Evolutionary conservation across 2,113 vertebrate species (phyloP), one percentile per base, ranked within the genome.

Genomic region (Calcarius ornatus): DNA sequence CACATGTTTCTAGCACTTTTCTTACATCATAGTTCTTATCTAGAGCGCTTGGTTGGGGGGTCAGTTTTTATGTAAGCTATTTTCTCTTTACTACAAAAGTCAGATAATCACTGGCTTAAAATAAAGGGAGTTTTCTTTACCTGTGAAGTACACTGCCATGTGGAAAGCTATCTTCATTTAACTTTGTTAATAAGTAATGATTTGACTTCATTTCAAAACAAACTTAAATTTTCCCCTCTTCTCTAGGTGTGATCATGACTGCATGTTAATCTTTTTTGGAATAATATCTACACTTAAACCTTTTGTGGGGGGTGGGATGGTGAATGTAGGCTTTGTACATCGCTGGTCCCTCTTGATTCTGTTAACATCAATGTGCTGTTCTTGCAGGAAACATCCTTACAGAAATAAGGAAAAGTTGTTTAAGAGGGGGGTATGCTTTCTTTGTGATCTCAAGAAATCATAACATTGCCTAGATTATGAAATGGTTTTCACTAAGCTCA

Each of bases 391-490:
- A 50, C 38, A 68, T 96, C 37, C 56, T 92, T 92, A n/a, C 20
- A 76, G 66, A 90, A 93, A 83, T 65, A 91, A 93, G 89, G 87
- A 94, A 73, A 88, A 82, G 61, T 88, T 97, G 95, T 94, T 82
- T 42, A 75, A 83, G 68, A 35, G 64, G 47, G 89, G 38, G 21
- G 11, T 73, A 43, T 86, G 86, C 77, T 95, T 96, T 81, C 71
- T 88, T 88, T 96, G 96, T 96, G 87, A 96, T 95, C 50, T 93
- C 77, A 93, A 96, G 65, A 96, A 93, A 92, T 90, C 71, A 53
- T 95, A 76, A 94, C 22, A 23, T 92, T 97, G 86, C 71, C 84
- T 95, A 95, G 85, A 71, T 92, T 77, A 96, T 90, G 68, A 87
- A 96, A 86, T 95, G 65, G 64, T 90, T 96, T 93, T 89, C 81